A percentile compares a stretch with the other conserved stretches of the same genome.
These are phyloP conservation scores for Xenopus tropicalis DNA, from an alignment of 2,113 vertebrate genomes.

Conservation along the genomic window UCB_Xtro_10.0 CM004446.2:67635501-67636000, in stretches of 20 bases:
- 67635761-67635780: conserved; percentile 74
- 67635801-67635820: conserved; percentile 70
- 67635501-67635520: conserved; percentile 83
- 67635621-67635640: conserved; percentile 88
- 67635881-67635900: conserved; percentile 95
- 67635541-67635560: conserved; percentile 73
- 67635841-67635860: conserved; percentile 93
- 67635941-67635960: conserved; percentile 95
- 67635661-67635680: conserved; percentile 99
- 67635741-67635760: conserved; percentile 89
- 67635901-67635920: conserved; percentile 95
- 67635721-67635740: conserved; percentile 94
- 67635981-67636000: conserved; percentile 99
- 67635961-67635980: conserved; percentile 97
- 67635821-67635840: conserved; percentile 65
- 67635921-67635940: conserved; percentile 96
- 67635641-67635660: conserved; percentile 97
- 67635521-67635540: conserved; percentile 71
- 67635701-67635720: conserved; percentile 99
- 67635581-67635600: conserved; percentile 56
- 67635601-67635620: conserved; percentile 45
- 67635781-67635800: conserved; percentile 72
- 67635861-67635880: conserved; percentile 99
- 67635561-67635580: conserved; percentile 56
- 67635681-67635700: conserved; percentile 99